A percentile compares a stretch with the other conserved stretches of the same genome.
Evolutionary conservation across 2,888 invertebrate genomes (phyloP).

Genomic region (Prionchulus punctatus): DNA sequence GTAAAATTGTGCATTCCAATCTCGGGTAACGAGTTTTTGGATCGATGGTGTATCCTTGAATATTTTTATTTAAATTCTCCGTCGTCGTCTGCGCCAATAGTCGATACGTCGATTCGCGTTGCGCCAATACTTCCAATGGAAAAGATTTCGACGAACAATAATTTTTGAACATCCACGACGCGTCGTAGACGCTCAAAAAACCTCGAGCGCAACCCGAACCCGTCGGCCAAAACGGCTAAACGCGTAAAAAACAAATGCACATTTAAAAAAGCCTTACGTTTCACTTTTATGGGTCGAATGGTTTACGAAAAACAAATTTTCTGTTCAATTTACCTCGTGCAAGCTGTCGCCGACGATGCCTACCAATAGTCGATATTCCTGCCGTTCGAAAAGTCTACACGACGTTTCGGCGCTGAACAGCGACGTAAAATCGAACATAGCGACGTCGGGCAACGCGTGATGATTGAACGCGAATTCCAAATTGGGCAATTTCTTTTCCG

Average conservation of each 20-base stretch:
- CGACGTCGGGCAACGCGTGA: slow-evolving; percentile 89
- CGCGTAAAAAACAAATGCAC: slow-evolving; percentile 10
- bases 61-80: slow-evolving; percentile 79
- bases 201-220: slow-evolving; percentile 95
- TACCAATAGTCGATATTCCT: slow-evolving; percentile 64
- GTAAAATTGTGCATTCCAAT: slow-evolving; percentile 6
- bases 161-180: slow-evolving; percentile 78
- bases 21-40: slow-evolving; percentile 48
- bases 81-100: slow-evolving; percentile 83
- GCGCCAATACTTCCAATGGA: slow-evolving; percentile 53
- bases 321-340: slow-evolving; percentile 49
- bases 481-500: slow-evolving; percentile 34
- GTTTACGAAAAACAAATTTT: neutral
- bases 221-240: slow-evolving; percentile 77
- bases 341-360: slow-evolving; percentile 88
- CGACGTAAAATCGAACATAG: slow-evolving; percentile 96
- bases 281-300: neutral
- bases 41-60: slow-evolving; percentile 35
- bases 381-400: slow-evolving; percentile 56
- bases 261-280: neutral
- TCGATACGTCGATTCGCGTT: slow-evolving; percentile 81
- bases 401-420: slow-evolving; percentile 96
- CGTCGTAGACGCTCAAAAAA: slow-evolving; percentile 83
- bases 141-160: slow-evolving; percentile 45
- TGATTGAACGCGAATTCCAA: slow-evolving; percentile 88